Evolutionary conservation across 2,113 vertebrate species (phyloP), one percentile per base, ranked within the genome.

Genomic region (Nothobranchius furzeri): DNA sequence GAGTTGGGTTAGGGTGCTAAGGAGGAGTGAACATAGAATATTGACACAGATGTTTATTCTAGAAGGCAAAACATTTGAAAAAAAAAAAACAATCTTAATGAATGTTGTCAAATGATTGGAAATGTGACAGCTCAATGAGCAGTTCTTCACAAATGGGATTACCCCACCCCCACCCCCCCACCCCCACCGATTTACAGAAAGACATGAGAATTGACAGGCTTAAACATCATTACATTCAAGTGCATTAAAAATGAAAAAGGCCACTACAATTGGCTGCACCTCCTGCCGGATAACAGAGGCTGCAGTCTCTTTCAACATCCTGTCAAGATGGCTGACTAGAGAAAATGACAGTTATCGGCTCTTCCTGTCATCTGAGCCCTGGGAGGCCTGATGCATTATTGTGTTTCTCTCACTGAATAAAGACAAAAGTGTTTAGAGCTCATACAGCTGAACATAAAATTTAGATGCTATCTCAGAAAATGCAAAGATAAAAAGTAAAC

Each of bases 311-410:
- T 86, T 84, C 69, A 82, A 85, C 82, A 77, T 85, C 76, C 84
- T 76, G 82, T 90, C 81, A 87, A 87, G 81, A 88, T 89, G 84
- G 89, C 83, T 85, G 85, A 87, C 87, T 87, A 71, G 74, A 88
- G 89, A 81, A 89, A 88, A 89, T 87, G 76, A 89, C 86, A 86
- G 78, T 88, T 85, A 89, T 90, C 87, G 88, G 68, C 68, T 48
- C 60, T 53, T 76, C 72, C 68, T 76, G 85, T 87, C 86, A 85
- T 84, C 83, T 79, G 70, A 84, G 65, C 70, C 54, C 68, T 72
- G 7, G 64, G 85, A 84, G 78, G 71, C 73, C 71, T 60, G 70
- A 51, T 76, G 82, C 70, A 81, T 69, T 64, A 63, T 63, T 73
- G 70, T 24, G 60, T 54, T 73, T 68, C 55, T 78, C 70, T 76